Evolutionary conservation across 2,113 vertebrate species (phyloP), one percentile per base, ranked within the genome.

Genomic region (Scomber scombrus): DNA sequence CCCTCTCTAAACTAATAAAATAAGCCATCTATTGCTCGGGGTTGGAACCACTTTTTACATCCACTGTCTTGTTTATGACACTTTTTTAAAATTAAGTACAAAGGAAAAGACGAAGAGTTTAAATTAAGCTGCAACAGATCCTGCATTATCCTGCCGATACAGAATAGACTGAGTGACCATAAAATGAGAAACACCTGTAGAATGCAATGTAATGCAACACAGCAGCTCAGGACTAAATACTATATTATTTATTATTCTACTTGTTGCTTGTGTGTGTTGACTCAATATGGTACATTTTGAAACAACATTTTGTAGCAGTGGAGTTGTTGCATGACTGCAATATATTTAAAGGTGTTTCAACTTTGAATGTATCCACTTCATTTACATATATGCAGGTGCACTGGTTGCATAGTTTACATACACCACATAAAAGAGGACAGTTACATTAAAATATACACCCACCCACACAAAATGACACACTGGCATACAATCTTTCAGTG

Each of bases 391-490:
- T 47, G 16, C 16, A 71, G 8, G 64, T 11, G 64, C 18, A 66
- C 3, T 4, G 29, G 29, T 56, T 0, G 12, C 23, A 45, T 65
- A 13, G 51, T 2, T 15, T 11, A 49, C 47, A 77, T 9, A 51
- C 7, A 40, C 64, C 26, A 68, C 18, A 58, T 34, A 66, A 75
- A 73, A 54, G 7, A 47, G 49, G 40, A 47, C 21, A 73, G 50
- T 6, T 40, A 23, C 13, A 31, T 26, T 11, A 63, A 81, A 71
- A 81, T 54, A 54, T 34, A 55, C 80, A 55, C 18, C 49, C 60
- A 69, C 81, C 63, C 56, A 78, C 82, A 78, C 80, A 55, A 19
- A 65, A 58, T 45, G 45, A 71, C 31, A 72, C 68, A 62, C 14
- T 54, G 46, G 54, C 62, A 63, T 31, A 43, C 19, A 57, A 29